Evolutionary conservation across 2,888 invertebrate species (phyloP).

Genomic region (Arrhopalites spinosus): DNA sequence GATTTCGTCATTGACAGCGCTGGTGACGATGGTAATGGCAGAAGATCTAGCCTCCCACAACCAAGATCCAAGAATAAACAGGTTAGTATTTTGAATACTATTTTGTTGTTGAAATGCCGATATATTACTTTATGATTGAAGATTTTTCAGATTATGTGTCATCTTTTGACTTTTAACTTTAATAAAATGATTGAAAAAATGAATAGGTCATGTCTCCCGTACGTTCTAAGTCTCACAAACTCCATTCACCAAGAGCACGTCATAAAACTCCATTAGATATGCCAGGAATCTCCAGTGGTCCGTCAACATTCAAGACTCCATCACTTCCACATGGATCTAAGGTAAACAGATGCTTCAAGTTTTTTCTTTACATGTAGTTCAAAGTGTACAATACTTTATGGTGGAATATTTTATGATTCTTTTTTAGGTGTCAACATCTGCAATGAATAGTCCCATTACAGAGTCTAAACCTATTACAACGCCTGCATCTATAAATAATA

Average conservation of each 20-base stretch:
- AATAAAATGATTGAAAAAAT: background rate
- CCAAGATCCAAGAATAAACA: conserved; percentile 49
- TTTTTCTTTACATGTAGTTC: no score
- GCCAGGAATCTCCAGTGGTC: conserved; percentile 28
- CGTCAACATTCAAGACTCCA: conserved; percentile 35
- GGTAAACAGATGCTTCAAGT: no score
- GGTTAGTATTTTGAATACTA: conserved; percentile 22
- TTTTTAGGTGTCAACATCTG: no score
- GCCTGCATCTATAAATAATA: conserved; percentile 58
- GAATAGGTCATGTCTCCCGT: conserved; percentile 50
- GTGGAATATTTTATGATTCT: no score
- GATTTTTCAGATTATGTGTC: background rate
- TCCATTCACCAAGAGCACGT: conserved; percentile 48
- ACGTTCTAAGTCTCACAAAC: conserved; percentile 49
- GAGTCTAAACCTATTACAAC: conserved; percentile 53
- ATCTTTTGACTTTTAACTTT: no score
- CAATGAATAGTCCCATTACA: conserved; percentile 45
- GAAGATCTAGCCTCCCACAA: conserved; percentile 68
- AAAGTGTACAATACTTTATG: no score
- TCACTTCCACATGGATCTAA: conserved; percentile 40
- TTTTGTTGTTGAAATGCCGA: background rate
- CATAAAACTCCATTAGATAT: conserved; percentile 51
- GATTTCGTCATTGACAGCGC: conserved; percentile 48
- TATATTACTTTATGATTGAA: background rate
- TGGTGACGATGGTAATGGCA: conserved; percentile 56